A percentile compares a stretch with the other conserved stretches of the same genome.
These are phyloP conservation scores for Hystrix brachyura DNA, from an alignment of 2,113 vertebrate species.

Conservation along the genomic window DNA sequence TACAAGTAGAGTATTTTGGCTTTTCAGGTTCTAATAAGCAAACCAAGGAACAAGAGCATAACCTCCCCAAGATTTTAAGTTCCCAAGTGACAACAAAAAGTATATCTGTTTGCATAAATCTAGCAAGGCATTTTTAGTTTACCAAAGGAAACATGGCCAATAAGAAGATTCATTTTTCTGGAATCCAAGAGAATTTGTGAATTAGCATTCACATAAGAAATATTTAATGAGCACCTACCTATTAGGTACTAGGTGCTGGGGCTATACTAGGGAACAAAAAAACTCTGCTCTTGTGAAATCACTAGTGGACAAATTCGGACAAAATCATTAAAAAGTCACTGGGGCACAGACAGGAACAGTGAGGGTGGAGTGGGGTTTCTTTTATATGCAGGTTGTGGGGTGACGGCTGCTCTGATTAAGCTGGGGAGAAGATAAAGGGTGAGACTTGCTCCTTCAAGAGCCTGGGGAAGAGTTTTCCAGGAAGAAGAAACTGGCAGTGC, in stretches of 20 bases:
- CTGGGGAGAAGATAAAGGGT: not conserved
- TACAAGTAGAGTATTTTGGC: not conserved
- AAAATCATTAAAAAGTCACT: not conserved
- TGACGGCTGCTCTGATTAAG: not conserved
- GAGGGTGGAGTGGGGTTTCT: not conserved
- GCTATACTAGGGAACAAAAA: not conserved
- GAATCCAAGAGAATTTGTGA: slow-evolving; percentile 22
- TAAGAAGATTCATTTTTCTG: not conserved
- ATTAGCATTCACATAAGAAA: not conserved
- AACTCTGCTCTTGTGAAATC: not conserved
- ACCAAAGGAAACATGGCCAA: not conserved
- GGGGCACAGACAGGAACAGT: not conserved
- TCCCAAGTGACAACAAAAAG: not conserved
- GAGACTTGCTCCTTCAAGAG: not conserved
- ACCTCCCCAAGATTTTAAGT: not conserved
- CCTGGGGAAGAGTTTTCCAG: not conserved
- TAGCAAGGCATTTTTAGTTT: not conserved
- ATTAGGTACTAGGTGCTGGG: not conserved
- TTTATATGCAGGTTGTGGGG: not conserved
- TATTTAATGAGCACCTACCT: not conserved
- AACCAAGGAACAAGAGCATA: not conserved
- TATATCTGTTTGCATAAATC: not conserved
- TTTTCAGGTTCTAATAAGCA: not conserved
- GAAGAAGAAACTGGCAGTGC: not conserved
- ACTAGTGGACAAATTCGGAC: not conserved